Percentiles rank a stretch among this genome's conserved stretches.
These are phyloP conservation scores for Palaemon carinicauda DNA, from an alignment of 1,140 invertebrate species.

Conservation along the genomic window DNA sequence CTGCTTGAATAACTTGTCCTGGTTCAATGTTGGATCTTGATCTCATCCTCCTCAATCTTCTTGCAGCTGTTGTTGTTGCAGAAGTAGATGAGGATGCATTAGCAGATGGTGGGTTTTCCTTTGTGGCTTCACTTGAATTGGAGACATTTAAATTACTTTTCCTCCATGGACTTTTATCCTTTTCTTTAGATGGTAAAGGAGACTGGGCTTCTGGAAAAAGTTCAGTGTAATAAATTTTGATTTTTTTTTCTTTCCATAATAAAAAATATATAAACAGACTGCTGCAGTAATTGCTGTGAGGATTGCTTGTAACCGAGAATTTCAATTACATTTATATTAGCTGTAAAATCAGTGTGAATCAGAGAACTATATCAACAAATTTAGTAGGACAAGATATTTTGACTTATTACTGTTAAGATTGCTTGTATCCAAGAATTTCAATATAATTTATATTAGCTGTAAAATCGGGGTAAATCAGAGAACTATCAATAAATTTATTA, in stretches of 20 bases:
- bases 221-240: background rate
- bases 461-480: too few species aligned
- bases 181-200: constrained; percentile 51
- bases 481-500: too few species aligned
- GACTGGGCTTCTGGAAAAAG: constrained; percentile 54
- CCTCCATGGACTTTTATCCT: constrained; percentile 80
- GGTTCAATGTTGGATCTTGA: constrained; percentile 67
- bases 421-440: too few species aligned
- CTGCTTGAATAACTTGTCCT: constrained; percentile 43
- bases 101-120: constrained; percentile 58
- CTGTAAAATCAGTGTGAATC: too few species aligned
- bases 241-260: background rate
- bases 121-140: constrained; percentile 71
- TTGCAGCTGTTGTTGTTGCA: background rate
- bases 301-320: too few species aligned
- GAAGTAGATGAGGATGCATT: background rate
- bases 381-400: too few species aligned
- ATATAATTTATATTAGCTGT: too few species aligned
- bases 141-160: constrained; percentile 76
- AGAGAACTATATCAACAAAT: too few species aligned
- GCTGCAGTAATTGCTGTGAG: background rate
- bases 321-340: too few species aligned
- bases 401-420: too few species aligned
- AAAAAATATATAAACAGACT: background rate
- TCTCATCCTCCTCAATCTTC: constrained; percentile 67